phyloP scores from a whole-genome alignment of 2,888 invertebrate genomes.

The Archips xylosteana region DNA sequence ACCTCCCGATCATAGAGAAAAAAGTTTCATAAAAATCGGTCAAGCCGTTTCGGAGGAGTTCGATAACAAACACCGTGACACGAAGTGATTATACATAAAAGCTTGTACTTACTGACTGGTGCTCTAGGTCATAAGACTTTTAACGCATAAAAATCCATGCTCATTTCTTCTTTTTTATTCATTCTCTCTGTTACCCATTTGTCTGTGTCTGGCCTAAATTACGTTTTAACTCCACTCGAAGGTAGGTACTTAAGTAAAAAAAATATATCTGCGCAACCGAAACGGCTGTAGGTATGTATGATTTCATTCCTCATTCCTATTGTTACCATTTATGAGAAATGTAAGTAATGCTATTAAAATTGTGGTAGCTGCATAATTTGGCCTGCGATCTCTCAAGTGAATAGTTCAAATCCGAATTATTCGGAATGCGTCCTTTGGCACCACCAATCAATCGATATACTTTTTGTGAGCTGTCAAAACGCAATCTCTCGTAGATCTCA shows the following conservation, averaged over 20 bases:
- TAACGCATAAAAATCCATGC: background rate
- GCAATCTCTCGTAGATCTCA: no score
- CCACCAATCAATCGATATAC: no score
- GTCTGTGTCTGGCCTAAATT: constrained; percentile 37
- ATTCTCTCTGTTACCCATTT: constrained; percentile 33
- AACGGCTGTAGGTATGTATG: constrained; percentile 8
- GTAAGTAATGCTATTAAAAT: background rate
- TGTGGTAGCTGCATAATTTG: background rate
- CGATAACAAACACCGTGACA: no score
- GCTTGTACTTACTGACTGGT: background rate
- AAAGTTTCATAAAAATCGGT: no score
- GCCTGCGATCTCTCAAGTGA: no score
- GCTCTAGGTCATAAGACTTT: background rate
- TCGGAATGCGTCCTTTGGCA: no score
- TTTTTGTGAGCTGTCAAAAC: no score
- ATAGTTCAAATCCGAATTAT: no score
- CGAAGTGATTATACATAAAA: no score
- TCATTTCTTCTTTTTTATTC: constrained; percentile 27
- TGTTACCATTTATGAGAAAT: background rate
- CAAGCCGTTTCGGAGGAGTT: no score
- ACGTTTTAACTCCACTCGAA: constrained; percentile 38
- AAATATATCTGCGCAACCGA: constrained; percentile 15
- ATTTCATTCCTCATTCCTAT: constrained; percentile 23
- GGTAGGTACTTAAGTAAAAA: constrained; percentile 22
- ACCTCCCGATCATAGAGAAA: no score